These are phyloP conservation scores for Atherinosoma microstoma DNA, from an alignment of 2,797 vertebrate species.

Conservation along the genomic window DNA sequence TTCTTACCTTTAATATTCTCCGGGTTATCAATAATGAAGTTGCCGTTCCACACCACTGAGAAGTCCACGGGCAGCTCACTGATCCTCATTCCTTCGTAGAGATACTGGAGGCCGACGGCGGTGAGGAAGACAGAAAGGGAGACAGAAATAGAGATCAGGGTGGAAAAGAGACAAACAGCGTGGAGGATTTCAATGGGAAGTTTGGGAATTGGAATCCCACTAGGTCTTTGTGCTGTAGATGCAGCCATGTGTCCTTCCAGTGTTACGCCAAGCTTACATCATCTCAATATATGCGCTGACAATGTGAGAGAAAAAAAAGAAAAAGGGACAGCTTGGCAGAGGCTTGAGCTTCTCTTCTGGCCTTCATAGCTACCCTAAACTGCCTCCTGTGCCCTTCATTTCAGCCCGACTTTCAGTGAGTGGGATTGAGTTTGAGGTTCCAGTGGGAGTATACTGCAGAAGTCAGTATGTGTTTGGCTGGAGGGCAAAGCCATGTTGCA, in stretches of 20 bases:
- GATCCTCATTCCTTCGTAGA: constrained; percentile 96
- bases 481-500: constrained; percentile 45
- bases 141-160: constrained; percentile 22
- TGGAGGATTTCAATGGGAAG: constrained; percentile 47
- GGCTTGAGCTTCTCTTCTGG: constrained; percentile 36
- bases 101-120: constrained; percentile 84
- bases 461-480: constrained; percentile 46
- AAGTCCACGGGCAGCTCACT: constrained; percentile 96
- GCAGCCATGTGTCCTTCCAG: constrained; percentile 25
- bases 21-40: constrained; percentile 98
- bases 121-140: constrained; percentile 8
- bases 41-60: constrained; percentile 98
- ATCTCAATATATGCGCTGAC: constrained; percentile 55
- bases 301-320: constrained; percentile 38
- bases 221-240: constrained; percentile 23
- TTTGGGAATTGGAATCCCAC: constrained; percentile 33
- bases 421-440: constrained; percentile 24
- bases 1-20: constrained; percentile 93
- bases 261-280: constrained; percentile 68
- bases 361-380: constrained; percentile 47
- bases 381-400: constrained; percentile 50
- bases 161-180: constrained; percentile 36
- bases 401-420: constrained; percentile 36
- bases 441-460: constrained; percentile 36
- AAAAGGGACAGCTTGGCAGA: constrained; percentile 40